phyloP scores from a whole-genome alignment of 2,113 vertebrate genomes.

The Thomomys bottae region DNA sequence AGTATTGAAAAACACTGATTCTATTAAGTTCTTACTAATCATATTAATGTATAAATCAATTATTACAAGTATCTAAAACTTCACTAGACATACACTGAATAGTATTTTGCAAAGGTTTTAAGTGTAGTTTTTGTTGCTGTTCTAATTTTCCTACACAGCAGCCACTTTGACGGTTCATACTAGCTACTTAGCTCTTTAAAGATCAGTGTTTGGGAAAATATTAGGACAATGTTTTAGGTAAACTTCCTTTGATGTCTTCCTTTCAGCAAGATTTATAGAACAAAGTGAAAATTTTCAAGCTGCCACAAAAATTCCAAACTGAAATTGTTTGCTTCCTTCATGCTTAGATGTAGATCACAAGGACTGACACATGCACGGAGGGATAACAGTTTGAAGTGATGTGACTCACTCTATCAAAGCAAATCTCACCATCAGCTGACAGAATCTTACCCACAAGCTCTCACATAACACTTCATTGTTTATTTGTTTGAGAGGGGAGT shows the following conservation, averaged over 20 bases:
- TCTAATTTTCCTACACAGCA: background rate
- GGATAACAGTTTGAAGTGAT: constrained; percentile 69
- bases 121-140: background rate
- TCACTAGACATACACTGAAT: background rate
- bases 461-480: constrained; percentile 62
- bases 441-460: constrained; percentile 53
- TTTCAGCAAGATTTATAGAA: constrained; percentile 15
- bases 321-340: background rate
- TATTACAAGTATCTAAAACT: background rate
- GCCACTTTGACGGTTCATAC: background rate
- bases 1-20: no score
- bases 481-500: constrained; percentile 73
- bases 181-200: background rate
- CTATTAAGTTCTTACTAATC: no score
- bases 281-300: constrained; percentile 33
- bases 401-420: constrained; percentile 52
- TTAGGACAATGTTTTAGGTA: constrained; percentile 9
- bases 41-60: background rate
- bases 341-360: constrained; percentile 14
- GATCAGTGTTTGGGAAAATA: constrained; percentile 29
- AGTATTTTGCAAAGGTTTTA: constrained; percentile 41
- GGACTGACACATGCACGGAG: constrained; percentile 2
- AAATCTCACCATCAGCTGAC: constrained; percentile 51
- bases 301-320: background rate
- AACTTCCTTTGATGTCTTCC: background rate